Percentiles rank a stretch among this genome's conserved stretches.
These are phyloP conservation scores for Lepidothrix coronata DNA, from an alignment of 2,113 vertebrate species.

Conservation along the genomic window DNA sequence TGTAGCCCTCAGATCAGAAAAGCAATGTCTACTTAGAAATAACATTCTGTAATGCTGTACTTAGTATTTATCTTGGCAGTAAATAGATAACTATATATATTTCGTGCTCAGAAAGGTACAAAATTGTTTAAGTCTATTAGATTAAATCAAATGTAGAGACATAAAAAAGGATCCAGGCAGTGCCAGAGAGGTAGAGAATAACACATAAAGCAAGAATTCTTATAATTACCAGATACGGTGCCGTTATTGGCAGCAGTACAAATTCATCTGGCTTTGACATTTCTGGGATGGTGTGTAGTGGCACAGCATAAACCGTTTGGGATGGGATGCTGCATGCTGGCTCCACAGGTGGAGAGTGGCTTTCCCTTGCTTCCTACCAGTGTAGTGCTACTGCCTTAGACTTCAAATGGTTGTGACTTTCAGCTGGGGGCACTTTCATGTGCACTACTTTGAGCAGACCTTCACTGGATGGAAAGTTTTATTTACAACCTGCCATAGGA, in stretches of 20 bases:
- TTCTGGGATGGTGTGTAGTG: not conserved
- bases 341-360: not conserved
- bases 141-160: not conserved
- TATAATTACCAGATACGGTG: not conserved
- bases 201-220: not conserved
- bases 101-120: not conserved
- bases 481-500: not conserved
- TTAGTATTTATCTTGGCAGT: conserved; percentile 8
- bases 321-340: not conserved
- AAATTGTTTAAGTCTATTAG: not conserved
- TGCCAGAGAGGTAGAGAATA: not conserved
- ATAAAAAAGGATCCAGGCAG: not conserved
- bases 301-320: not conserved
- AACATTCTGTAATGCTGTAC: not conserved
- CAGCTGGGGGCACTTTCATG: not conserved
- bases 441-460: not conserved
- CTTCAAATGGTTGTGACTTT: not conserved
- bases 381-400: not conserved
- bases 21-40: not conserved
- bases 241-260: not conserved
- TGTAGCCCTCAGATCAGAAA: not conserved
- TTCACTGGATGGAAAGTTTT: not conserved
- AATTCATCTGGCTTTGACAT: not conserved
- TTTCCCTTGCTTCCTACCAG: not conserved
- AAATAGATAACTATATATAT: not conserved